These are phyloP conservation scores for Chloropsis cyanopogon DNA, from an alignment of 2,113 vertebrate species.

Conservation along the genomic window DNA sequence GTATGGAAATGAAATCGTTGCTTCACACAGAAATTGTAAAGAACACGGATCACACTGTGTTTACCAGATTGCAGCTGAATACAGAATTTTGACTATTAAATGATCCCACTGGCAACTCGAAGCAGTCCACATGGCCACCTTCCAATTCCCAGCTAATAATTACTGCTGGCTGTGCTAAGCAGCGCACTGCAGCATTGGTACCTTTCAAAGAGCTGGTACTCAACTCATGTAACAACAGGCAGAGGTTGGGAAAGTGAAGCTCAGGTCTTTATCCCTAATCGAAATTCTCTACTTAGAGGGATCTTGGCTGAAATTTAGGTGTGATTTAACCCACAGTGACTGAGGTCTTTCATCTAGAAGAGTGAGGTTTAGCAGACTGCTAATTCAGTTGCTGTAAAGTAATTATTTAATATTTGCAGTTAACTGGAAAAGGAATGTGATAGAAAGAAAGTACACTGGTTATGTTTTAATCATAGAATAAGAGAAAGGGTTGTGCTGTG, in stretches of 20 bases:
- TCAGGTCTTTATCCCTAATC: neutral
- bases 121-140: neutral
- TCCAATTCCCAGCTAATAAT: neutral
- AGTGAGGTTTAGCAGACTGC: neutral
- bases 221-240: fast-evolving
- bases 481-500: neutral
- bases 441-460: neutral
- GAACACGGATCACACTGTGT: neutral
- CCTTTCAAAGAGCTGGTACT: neutral
- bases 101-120: neutral
- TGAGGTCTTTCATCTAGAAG: neutral
- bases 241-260: neutral
- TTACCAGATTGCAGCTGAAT: neutral
- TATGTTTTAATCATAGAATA: neutral
- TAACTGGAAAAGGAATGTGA: neutral
- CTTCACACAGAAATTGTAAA: neutral
- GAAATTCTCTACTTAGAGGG: neutral
- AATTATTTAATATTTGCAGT: neutral
- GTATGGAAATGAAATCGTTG: neutral
- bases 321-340: neutral
- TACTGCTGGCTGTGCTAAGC: neutral
- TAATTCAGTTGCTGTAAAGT: neutral
- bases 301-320: neutral
- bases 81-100: neutral
- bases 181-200: neutral